Conservation (phyloP, 2,797 vertebrate genomes). For the Nannoperca australis region DNA sequence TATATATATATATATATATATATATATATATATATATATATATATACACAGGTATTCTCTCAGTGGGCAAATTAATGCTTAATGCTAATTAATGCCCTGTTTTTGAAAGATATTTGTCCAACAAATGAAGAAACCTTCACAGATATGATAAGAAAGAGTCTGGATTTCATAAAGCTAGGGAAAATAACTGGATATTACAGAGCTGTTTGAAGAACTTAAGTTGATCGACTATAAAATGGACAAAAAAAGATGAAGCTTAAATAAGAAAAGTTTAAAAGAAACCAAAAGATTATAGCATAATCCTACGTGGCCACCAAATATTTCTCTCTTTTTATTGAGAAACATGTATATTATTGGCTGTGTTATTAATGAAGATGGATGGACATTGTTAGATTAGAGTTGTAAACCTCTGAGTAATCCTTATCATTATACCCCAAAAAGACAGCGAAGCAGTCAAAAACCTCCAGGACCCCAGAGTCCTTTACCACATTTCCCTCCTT, state of each 20-base stretch:
- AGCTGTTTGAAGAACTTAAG: slow-evolving; percentile 12
- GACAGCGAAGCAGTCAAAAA: slow-evolving; percentile 65
- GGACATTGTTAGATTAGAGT: slow-evolving; percentile 51
- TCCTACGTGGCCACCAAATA: background rate
- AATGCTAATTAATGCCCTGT: no score
- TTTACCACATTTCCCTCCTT: slow-evolving; percentile 58
- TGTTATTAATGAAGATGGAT: slow-evolving; percentile 64
- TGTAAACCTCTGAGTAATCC: slow-evolving; percentile 64
- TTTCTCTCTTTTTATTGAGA: slow-evolving; percentile 19
- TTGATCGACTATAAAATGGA: background rate
- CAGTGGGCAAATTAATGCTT: no score
- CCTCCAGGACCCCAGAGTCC: slow-evolving; percentile 55
- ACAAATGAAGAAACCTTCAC: slow-evolving; percentile 4
- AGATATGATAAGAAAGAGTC: slow-evolving; percentile 21
- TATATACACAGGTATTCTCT: no score
- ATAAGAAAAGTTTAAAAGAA: slow-evolving; percentile 5
- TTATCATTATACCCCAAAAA: slow-evolving; percentile 52
- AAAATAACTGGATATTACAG: slow-evolving; percentile 14
- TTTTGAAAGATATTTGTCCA: no score
- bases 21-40: no score
- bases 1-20: no score
- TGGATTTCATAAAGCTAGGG: slow-evolving; percentile 1
- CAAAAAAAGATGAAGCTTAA: background rate
- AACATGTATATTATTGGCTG: slow-evolving; percentile 14
- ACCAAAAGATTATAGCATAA: slow-evolving; percentile 5